Base-by-base conservation (phyloP, 2,113 vertebrate species). In the Tragelaphus buxtoni region DNA sequence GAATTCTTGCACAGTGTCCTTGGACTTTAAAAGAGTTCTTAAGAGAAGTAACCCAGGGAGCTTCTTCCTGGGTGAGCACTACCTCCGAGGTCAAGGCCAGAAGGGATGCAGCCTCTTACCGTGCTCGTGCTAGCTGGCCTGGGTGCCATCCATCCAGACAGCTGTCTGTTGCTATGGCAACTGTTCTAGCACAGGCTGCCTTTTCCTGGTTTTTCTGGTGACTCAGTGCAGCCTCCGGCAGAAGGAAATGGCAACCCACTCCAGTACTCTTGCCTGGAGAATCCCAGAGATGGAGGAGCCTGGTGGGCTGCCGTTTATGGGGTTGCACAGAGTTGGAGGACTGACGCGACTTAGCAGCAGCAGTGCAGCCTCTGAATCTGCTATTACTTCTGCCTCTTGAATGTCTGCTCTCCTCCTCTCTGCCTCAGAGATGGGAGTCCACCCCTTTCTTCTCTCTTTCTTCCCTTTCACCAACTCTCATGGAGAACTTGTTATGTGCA, bases 131-230 rank as follows among this genome's bases (percentile, higher is more conserved):
- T 53, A 39, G 79, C 28, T 89, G n/a, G 32, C 22, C 35, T 14
- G 26, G 63, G 18, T 60, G 53, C 35, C 35, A 65, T 58, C 18
- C 65, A 51, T 12, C 4, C 20, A 17, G 74, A 51, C 2, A n/a
- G 26, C 47, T 81, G 60, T 47, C 69, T 82, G 96, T 83, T 95
- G 90, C 69, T 61, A n/a, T 85, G 55, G 93, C 61, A 94, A 97
- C 28, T 5, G 1, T 60, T 89, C 42, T 90, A 90, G 63, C 30
- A 51, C 11, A 22, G 6, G 13, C n/a, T 60, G 72, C 45, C 2
- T 53, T 63, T 55, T 16, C 47, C 39, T 89, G 53, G 9, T 53
- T 61, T 92, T 82, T 86, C 17, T 74, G 8, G 17, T 35, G 92
- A 22, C n/a, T 35, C 22, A 9, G 1, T 11, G 4, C 11, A 7